phyloP scores from a whole-genome alignment of 2,797 vertebrate species.

The Pelochelys cantorii region DNA sequence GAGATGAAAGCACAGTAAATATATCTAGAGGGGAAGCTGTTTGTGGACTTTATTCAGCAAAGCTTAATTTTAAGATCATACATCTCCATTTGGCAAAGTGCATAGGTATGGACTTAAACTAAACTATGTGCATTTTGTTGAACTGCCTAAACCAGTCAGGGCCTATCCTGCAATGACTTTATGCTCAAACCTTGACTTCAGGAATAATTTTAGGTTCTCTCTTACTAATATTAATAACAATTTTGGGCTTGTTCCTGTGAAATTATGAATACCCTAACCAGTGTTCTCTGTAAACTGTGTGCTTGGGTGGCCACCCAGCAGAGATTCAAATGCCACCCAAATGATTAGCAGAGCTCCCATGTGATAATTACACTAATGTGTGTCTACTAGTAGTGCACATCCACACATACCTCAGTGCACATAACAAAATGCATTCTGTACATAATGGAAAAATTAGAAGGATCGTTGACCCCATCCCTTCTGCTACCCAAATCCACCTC shows the following conservation, averaged over 20 bases:
- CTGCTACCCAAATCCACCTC: background rate
- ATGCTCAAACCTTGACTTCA: background rate
- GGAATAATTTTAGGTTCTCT: background rate
- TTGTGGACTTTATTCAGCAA: background rate
- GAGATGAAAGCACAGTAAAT: background rate
- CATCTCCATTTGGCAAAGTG: background rate
- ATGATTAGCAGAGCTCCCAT: too few species aligned
- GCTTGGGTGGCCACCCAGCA: too few species aligned
- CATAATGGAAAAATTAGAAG: too few species aligned
- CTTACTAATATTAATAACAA: background rate
- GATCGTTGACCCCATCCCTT: background rate
- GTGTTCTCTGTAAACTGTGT: too few species aligned
- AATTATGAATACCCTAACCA: background rate
- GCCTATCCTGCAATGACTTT: background rate
- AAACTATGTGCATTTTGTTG: background rate
- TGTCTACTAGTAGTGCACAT: too few species aligned
- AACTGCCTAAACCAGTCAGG: background rate
- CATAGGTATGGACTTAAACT: background rate
- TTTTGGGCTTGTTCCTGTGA: background rate
- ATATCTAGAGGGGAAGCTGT: background rate
- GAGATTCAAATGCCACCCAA: too few species aligned
- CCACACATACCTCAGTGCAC: too few species aligned
- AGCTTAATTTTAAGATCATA: conserved; percentile 31
- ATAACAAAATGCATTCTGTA: too few species aligned
- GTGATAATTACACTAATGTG: too few species aligned